Conservation (phyloP, 1,140 invertebrate genomes). For the Goniozus legneri region DNA sequence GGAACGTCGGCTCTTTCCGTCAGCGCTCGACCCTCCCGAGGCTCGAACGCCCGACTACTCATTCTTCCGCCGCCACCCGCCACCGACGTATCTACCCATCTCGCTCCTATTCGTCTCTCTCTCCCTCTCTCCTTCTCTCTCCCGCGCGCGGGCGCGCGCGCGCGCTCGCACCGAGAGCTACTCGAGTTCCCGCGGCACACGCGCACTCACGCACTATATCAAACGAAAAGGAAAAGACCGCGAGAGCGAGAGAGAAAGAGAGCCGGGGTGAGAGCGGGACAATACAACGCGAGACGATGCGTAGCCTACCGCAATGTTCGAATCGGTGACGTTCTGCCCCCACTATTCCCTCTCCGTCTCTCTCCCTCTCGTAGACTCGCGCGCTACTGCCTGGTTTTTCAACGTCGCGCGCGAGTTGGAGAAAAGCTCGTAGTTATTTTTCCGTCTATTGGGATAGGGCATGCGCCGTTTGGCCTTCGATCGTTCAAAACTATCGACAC, state of each 20-base stretch:
- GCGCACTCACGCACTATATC: neutral
- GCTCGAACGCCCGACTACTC: constrained; percentile 19
- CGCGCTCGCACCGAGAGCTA: constrained; percentile 18
- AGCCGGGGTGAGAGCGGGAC: neutral
- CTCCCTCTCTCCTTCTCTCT: neutral
- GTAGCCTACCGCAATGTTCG: constrained; percentile 47
- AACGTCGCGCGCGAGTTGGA: constrained; percentile 1
- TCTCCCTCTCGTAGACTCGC: neutral
- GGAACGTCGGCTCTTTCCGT: neutral
- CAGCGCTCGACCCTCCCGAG: constrained; percentile 1
- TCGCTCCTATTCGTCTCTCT: too few relatives aligned
- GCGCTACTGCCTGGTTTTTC: neutral
- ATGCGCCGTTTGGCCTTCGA: constrained; percentile 22
- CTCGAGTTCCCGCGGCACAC: neutral
- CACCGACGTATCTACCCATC: too few relatives aligned
- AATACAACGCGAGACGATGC: constrained; percentile 23
- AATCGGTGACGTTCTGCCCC: constrained; percentile 11
- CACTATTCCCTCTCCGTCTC: constrained; percentile 7
- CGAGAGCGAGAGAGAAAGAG: neutral
- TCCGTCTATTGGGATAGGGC: constrained; percentile 34
- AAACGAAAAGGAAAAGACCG: too few relatives aligned
- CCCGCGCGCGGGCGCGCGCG: constrained; percentile 17
- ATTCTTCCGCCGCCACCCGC: constrained; percentile 2
- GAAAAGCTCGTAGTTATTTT: too few relatives aligned
- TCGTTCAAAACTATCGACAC: too few relatives aligned